These are phyloP conservation scores for Oxytorus armatus DNA, from an alignment of 2,888 invertebrate species.

Conservation along the genomic window DNA sequence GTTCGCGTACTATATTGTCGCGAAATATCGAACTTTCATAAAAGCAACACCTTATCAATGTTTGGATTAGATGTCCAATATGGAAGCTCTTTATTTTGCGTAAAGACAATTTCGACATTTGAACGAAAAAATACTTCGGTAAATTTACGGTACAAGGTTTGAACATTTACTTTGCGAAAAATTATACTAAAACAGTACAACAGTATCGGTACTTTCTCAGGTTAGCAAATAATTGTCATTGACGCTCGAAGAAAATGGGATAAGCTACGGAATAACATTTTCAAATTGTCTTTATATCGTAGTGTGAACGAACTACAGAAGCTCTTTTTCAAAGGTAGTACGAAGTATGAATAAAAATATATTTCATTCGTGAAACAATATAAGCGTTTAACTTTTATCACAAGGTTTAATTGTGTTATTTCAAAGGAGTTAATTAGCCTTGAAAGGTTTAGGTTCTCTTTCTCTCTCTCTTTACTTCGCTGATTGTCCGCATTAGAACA, in stretches of 20 bases:
- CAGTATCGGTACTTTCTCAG: neutral
- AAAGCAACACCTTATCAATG: constrained; percentile 45
- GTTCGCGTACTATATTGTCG: constrained; percentile 18
- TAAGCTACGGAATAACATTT: too few species aligned
- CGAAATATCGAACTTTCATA: constrained; percentile 38
- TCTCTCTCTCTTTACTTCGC: neutral
- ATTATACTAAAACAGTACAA: neutral
- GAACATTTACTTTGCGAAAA: neutral
- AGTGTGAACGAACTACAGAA: too few species aligned
- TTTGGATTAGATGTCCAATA: constrained; percentile 6
- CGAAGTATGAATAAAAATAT: too few species aligned
- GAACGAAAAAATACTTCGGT: too few species aligned
- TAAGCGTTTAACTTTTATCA: too few species aligned
- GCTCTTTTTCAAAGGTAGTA: too few species aligned
- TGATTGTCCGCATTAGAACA: neutral
- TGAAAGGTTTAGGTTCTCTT: neutral
- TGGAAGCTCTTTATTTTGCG: neutral
- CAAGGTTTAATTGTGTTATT: neutral
- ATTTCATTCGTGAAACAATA: too few species aligned
- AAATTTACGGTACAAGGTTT: too few species aligned
- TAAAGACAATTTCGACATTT: too few species aligned
- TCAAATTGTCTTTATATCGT: too few species aligned
- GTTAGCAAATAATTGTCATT: neutral
- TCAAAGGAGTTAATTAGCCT: neutral
- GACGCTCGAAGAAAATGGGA: too few species aligned